These are phyloP conservation scores for Parazoanthus swiftii DNA, from an alignment of 92 coral and sea anemone species.

Conservation along the genomic window DNA sequence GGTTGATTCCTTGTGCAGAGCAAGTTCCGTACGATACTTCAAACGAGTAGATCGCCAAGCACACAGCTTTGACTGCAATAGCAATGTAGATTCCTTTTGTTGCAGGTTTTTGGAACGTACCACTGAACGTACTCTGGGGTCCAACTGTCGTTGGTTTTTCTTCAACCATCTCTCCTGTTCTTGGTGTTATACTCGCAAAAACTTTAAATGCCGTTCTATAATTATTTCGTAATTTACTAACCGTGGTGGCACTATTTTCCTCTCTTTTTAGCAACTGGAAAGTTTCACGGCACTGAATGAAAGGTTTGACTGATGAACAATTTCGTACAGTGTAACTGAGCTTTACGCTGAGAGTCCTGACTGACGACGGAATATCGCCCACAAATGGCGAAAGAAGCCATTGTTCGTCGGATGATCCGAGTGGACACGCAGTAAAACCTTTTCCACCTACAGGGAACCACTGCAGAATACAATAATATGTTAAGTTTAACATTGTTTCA, in stretches of 20 bases:
- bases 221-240: neutral
- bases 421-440: neutral
- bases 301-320: too few relatives aligned
- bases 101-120: neutral
- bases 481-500: too few relatives aligned
- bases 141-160: neutral
- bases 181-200: neutral
- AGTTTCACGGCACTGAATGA: neutral
- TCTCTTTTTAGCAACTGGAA: neutral
- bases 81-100: neutral
- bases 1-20: neutral
- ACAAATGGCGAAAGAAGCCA: neutral
- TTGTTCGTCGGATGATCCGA: neutral
- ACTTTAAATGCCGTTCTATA: too few relatives aligned
- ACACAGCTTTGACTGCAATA: neutral
- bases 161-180: neutral
- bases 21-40: slow-evolving; percentile 8
- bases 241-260: neutral
- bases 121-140: neutral
- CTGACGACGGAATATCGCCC: neutral
- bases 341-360: neutral
- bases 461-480: neutral
- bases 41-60: slow-evolving; percentile 1
- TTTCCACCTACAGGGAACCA: neutral
- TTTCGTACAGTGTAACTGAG: neutral